Percentiles rank a stretch among this genome's conserved stretches.
Conservation (phyloP, 2,888 invertebrate species). For the Agelastica alni region DNA sequence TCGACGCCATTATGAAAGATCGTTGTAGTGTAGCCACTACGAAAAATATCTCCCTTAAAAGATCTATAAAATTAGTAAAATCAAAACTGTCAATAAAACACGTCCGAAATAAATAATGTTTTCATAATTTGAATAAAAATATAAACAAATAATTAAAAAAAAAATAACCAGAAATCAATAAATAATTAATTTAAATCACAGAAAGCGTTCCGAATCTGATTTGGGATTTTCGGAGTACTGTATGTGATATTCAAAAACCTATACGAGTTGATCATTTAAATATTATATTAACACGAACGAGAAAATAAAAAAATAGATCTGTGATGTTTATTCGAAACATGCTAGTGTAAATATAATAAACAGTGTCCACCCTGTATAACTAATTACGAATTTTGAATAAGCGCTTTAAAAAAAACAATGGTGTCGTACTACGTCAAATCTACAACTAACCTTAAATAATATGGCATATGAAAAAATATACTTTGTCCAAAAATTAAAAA, state of each 20-base stretch:
- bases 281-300: neutral
- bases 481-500: constrained; percentile 9
- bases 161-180: constrained; percentile 46
- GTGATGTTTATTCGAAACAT: no score
- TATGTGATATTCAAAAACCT: constrained; percentile 8
- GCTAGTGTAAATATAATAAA: constrained; percentile 27
- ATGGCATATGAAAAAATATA: constrained; percentile 31
- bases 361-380: constrained; percentile 18
- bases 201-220: constrained; percentile 5
- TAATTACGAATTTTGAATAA: constrained; percentile 49
- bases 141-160: constrained; percentile 43
- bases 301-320: no score
- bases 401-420: constrained; percentile 44
- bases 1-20: constrained; percentile 46
- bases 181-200: constrained; percentile 37
- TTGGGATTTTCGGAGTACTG: constrained; percentile 1
- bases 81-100: constrained; percentile 44
- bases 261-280: no score
- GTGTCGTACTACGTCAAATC: constrained; percentile 48
- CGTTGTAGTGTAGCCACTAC: constrained; percentile 40
- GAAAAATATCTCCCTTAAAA: constrained; percentile 43
- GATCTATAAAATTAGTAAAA: constrained; percentile 41
- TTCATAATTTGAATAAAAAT: constrained; percentile 50
- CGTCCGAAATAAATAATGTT: constrained; percentile 47
- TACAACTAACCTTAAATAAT: constrained; percentile 32